A percentile compares a stretch with the other conserved stretches of the same genome.
Evolutionary conservation across 2,888 invertebrate genomes (phyloP).

Genomic region (Diabrotica balteata): DNA sequence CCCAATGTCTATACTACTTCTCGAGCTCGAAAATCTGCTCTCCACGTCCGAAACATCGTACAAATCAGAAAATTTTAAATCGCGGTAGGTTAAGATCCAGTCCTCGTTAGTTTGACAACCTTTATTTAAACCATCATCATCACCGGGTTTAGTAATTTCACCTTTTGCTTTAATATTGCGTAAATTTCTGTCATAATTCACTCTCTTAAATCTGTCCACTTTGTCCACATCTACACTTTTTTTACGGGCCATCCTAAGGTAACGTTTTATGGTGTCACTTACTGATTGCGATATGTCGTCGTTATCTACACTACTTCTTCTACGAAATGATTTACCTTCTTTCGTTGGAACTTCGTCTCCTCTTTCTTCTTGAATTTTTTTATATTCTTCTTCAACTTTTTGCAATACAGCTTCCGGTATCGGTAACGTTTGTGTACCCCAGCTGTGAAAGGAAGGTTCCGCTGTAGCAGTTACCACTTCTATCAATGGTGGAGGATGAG

Average conservation of each 20-base stretch:
- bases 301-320: slow-evolving; percentile 82
- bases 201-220: slow-evolving; percentile 82
- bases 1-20: slow-evolving; percentile 64
- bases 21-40: slow-evolving; percentile 63
- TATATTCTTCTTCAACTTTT: slow-evolving; percentile 61
- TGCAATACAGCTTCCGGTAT: slow-evolving; percentile 66
- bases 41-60: slow-evolving; percentile 55
- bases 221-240: slow-evolving; percentile 85
- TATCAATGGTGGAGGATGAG: slow-evolving; percentile 70
- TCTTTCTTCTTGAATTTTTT: slow-evolving; percentile 59
- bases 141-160: slow-evolving; percentile 76
- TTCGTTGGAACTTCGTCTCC: slow-evolving; percentile 50
- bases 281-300: slow-evolving; percentile 88
- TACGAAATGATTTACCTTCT: slow-evolving; percentile 57
- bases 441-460: slow-evolving; percentile 60
- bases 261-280: slow-evolving; percentile 85
- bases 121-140: slow-evolving; percentile 79
- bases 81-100: slow-evolving; percentile 71
- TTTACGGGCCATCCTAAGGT: slow-evolving; percentile 85
- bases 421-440: slow-evolving; percentile 69
- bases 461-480: slow-evolving; percentile 68
- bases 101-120: slow-evolving; percentile 80
- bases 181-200: slow-evolving; percentile 86
- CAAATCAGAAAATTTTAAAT: slow-evolving; percentile 59
- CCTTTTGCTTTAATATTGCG: slow-evolving; percentile 83